phyloP scores from a whole-genome alignment of 2,888 invertebrate species.

The Brenthis hecate region DNA sequence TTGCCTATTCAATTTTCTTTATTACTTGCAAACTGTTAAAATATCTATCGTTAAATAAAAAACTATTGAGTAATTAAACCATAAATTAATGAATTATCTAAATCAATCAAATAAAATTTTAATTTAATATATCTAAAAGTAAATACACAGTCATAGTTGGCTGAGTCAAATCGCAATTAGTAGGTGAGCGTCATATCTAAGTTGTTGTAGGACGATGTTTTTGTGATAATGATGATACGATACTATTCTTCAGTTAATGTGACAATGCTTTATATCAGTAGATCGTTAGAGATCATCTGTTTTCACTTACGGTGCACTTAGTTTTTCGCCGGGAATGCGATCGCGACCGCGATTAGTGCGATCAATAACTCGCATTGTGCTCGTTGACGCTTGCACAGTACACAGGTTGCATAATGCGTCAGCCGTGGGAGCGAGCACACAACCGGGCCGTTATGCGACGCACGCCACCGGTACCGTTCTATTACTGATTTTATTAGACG shows the following conservation, averaged over 20 bases:
- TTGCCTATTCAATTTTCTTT: conserved; percentile 23
- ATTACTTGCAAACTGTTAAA: too few species aligned
- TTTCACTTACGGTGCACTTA: conserved; percentile 61
- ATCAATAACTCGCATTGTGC: conserved; percentile 58
- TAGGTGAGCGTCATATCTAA: conserved; percentile 19
- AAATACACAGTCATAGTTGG: background rate
- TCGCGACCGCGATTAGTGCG: conserved; percentile 55
- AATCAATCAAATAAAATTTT: conserved; percentile 10
- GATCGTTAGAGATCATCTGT: conserved; percentile 49
- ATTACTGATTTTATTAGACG: conserved; percentile 80
- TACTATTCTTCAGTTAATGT: conserved; percentile 32
- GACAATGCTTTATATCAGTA: conserved; percentile 42
- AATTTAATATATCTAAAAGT: background rate
- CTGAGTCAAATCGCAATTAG: conserved; percentile 6
- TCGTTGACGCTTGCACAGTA: conserved; percentile 52
- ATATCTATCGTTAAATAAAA: too few species aligned
- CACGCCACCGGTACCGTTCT: conserved; percentile 79
- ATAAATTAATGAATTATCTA: too few species aligned
- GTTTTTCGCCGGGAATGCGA: conserved; percentile 64
- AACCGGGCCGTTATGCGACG: conserved; percentile 74
- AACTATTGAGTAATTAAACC: too few species aligned
- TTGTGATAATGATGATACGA: conserved; percentile 31
- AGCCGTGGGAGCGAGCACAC: conserved; percentile 71
- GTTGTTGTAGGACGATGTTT: conserved; percentile 26
- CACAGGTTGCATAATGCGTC: conserved; percentile 74